A percentile compares a stretch with the other conserved stretches of the same genome.
Conservation (phyloP, 2,888 invertebrate genomes). For the Agrochola circellaris region DNA sequence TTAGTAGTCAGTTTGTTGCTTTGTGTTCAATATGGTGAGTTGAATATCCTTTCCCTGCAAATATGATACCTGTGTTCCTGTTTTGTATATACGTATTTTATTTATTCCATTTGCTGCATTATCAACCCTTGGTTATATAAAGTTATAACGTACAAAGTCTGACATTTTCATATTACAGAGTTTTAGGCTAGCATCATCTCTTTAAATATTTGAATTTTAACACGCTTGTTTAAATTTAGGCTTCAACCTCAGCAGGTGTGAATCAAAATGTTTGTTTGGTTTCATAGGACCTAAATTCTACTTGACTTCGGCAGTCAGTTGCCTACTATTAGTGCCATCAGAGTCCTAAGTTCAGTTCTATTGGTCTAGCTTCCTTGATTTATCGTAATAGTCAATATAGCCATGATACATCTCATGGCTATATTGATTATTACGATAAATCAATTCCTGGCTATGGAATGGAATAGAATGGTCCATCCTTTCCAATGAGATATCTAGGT, state of each 20-base stretch:
- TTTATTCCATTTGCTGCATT: neutral
- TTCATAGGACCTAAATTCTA: neutral
- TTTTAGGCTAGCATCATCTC: neutral
- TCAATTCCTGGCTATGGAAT: neutral
- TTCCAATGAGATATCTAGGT: neutral
- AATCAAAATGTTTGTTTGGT: rapidly evolving
- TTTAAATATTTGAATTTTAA: neutral
- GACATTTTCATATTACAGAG: too few relatives aligned
- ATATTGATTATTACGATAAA: too few relatives aligned
- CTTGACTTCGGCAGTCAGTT: neutral
- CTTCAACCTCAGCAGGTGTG: neutral
- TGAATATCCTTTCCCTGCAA: neutral
- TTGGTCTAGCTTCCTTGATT: neutral
- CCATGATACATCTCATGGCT: too few relatives aligned
- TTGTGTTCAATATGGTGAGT: conserved; percentile 62
- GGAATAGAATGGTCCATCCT: neutral
- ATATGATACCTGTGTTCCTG: neutral
- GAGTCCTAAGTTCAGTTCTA: neutral
- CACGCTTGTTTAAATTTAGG: neutral
- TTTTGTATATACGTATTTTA: neutral
- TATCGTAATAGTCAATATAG: neutral
- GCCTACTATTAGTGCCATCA: too few relatives aligned
- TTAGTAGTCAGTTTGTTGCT: conserved; percentile 34
- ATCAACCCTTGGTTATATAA: neutral
- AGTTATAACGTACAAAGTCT: neutral